These are phyloP conservation scores for Watersipora subatra DNA, from an alignment of 1,140 invertebrate species.

Conservation along the genomic window DNA sequence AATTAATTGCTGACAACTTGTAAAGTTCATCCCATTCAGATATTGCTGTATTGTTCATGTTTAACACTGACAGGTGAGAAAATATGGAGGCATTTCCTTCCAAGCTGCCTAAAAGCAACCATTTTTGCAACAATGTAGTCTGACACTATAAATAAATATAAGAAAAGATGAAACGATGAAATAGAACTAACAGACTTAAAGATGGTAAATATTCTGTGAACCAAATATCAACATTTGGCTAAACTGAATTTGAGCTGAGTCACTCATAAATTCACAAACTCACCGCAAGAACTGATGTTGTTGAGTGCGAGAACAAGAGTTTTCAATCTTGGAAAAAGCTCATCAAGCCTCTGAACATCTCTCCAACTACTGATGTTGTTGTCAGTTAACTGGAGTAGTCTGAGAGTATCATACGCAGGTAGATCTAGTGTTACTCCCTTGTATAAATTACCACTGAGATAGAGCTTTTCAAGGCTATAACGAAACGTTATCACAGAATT, in stretches of 20 bases:
- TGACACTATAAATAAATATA: too few species aligned
- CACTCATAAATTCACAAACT: too few species aligned
- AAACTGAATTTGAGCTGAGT: too few species aligned
- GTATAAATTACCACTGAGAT: constrained; percentile 69
- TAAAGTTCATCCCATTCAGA: constrained; percentile 76
- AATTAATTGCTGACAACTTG: constrained; percentile 62
- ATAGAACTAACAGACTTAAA: too few species aligned
- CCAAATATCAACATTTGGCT: too few species aligned
- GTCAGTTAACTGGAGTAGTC: constrained; percentile 46
- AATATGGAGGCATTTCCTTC: constrained; percentile 32
- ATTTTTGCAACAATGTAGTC: too few species aligned
- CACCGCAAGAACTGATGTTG: neutral
- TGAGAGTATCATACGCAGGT: constrained; percentile 49
- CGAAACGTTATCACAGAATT: constrained; percentile 10
- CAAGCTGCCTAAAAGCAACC: neutral
- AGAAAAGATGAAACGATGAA: too few species aligned
- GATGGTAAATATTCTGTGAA: too few species aligned
- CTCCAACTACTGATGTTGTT: constrained; percentile 67
- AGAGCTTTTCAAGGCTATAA: constrained; percentile 64
- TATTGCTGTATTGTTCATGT: constrained; percentile 67
- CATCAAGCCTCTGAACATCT: constrained; percentile 65
- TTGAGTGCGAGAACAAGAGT: constrained; percentile 47
- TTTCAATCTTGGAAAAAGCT: constrained; percentile 62
- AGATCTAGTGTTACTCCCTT: constrained; percentile 52
- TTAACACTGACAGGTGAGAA: constrained; percentile 59